Base-by-base conservation (phyloP, 2,113 vertebrate genomes). In the Willisornis vidua region DNA sequence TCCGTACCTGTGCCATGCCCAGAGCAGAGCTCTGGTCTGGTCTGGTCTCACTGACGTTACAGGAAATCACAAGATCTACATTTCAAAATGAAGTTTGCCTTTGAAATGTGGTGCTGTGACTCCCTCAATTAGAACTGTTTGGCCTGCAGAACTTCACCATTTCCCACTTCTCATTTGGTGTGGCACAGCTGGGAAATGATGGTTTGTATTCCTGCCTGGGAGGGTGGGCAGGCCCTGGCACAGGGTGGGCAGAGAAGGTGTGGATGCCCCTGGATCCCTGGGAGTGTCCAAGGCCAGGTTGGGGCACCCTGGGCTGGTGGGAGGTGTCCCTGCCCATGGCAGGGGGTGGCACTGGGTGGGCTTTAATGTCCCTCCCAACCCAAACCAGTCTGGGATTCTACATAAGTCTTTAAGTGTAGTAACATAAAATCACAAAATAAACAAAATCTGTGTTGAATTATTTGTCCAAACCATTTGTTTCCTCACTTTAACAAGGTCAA, bases 1-100 rank as follows among this genome's bases (percentile, higher is more conserved):
- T 15, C 54, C 2, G 2, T 18, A 13, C 28, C 31, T 57, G 11
- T 57, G 55, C 55, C 31, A 20, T 24, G n/a, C 58, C 35, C 59
- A 4, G 12, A 2, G 5, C 33, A 16, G 55, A 26, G 29, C 51
- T 14, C 1, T 14, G 12, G 19, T 3, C 57, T 6, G 35, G 5
- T 3, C 57, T 6, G 35, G 5, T 26, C 24, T 49, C n/a, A 37
- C 3, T 14, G 29, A 8, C 25, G n/a, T 31, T 10, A 1, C 24
- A 3, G 1, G 35, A 49, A n/a, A 28, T 29, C 31, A 1, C 2
- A 14, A 72, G 22, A 54, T 35, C 39, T 28, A 22, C 29, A 29
- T 37, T 49, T 43, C 23, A 55, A 48, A n/a, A 12, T 10, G 29
- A 46, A 10, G 14, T 63, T 67, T 81, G 29, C 22, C 35, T 82